phyloP scores from a whole-genome alignment of 2,888 invertebrate genomes.

The Latrodectus hesperus region DNA sequence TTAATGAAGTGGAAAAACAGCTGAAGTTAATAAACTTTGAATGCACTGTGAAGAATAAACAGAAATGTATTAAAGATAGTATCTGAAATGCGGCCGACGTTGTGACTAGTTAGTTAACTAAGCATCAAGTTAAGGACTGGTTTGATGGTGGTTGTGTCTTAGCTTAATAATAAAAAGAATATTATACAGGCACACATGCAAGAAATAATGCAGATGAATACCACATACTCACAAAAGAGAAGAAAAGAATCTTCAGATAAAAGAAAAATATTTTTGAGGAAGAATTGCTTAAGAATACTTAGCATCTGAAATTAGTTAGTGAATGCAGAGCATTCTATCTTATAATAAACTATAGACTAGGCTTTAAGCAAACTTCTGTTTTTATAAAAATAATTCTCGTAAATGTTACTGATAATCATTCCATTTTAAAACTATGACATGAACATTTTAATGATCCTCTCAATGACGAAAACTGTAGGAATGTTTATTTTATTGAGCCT shows the following conservation, averaged over 20 bases:
- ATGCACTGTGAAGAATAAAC: not conserved
- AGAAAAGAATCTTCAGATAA: not conserved
- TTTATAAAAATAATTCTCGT: not conserved
- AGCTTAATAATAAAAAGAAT: not conserved
- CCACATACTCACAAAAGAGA: not conserved
- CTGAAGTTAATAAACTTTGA: conserved; percentile 1
- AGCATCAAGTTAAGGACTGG: conserved; percentile 6
- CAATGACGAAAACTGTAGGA: not conserved
- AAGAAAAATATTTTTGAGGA: conserved; percentile 1
- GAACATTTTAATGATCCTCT: conserved; percentile 4
- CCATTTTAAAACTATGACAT: not conserved
- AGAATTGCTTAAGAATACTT: not conserved
- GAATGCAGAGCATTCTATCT: not conserved
- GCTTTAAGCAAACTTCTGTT: not conserved
- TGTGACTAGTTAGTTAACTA: not conserved
- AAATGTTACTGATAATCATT: not conserved
- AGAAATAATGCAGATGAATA: not conserved
- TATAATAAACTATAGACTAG: not conserved
- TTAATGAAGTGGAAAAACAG: not conserved
- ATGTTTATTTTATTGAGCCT: not conserved
- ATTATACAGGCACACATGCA: not conserved
- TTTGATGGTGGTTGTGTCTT: not conserved
- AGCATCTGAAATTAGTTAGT: not conserved
- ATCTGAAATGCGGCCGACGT: not conserved
- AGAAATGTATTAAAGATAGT: not conserved